Evolutionary conservation across 2,113 vertebrate species (phyloP), one percentile per base, ranked within the genome.

Genomic region (Corvus moneduloides): DNA sequence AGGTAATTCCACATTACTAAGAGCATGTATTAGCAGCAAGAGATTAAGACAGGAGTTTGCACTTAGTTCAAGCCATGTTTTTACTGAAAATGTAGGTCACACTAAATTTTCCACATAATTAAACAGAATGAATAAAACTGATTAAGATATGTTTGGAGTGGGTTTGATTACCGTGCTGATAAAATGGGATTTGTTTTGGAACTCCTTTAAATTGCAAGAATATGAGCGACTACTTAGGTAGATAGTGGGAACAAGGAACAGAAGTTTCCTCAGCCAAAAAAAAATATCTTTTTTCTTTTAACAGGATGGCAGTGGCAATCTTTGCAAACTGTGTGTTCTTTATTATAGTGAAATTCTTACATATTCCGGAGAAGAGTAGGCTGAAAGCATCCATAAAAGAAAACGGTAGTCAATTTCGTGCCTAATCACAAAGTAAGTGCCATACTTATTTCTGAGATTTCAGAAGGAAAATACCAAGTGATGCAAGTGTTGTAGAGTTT

Each of bases 381-480:
- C 73, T 99, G 79, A 98, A 97, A 71, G 76, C 51, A 11, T 95
- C 96, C 13, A 96, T 98, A 30, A 97, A 96, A n/a, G 96, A 97
- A 24, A 98, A 98, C 26, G 97, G 98, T 81, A 16, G 77, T 98
- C 56, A 97, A 96, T 46, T 98, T 98, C 87, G 84, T 98, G 52
- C 85, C 99, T 94, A 99, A 98, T 86, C 90, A 98, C 35, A 94
- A 98, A 98, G 98, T 99, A 92, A 90, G 72, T 94, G 64, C 64
- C 73, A 52, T 35, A 51, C 64, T 94, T 52, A 52, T 41, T 68
- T 81, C 39, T 84, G 52, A 84, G 27, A 55, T 85, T 35, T 72
- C 56, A 74, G 67, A 49, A 64, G 52, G 37, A 78, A 62, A 76
- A 76, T 51, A 64, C 5, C 49, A 63, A 73, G 37, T 62, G 13